Evolutionary conservation across 2,888 invertebrate species (phyloP), one percentile per base, ranked within the genome.

Genomic region (Cephus nigrinus): DNA sequence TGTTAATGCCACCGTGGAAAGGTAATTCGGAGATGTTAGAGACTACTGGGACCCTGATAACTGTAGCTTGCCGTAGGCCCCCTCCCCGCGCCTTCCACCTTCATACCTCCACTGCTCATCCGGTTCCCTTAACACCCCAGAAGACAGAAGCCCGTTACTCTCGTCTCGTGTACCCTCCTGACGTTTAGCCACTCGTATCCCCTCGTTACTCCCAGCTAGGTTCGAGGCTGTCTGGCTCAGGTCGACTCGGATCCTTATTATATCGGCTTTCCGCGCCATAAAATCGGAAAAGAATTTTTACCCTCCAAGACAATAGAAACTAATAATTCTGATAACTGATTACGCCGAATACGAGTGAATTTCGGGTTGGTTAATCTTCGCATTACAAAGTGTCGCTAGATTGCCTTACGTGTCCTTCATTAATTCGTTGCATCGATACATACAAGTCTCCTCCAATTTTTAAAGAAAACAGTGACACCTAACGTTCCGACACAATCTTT

Each of bases 261-360:
- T 91, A 91, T 91, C 91, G 90, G 90, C 91, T 91, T 91, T 91
- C 91, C 91, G 89, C 91, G 84, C 91, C 91, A 91, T 91, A 91
- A 91, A 91, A 90, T 91, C 90, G 91, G 88, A 89, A 91, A 91
- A 91, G 91, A 91, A 91, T 91, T 91, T 91, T 90, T 88, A 81
- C 85, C 85, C 83, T 89, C 88, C 90, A 88, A 91, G 91, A 91
- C 91, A 91, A 91, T 91, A 91, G 91, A 91, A 91, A 90, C 91
- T 90, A 91, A 91, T 91, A 91, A 91, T 91, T 91, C 91, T 91
- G 90, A 91, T 91, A 91, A 90, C 90, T 90, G 91, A 91, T 91
- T 91, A 90, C 40, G 40, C 40, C 40, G 40, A 15, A 40, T 88
- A 82, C 82, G 84, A 85, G 86, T 85, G 85, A 85, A 85, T 84